Evolutionary conservation across 2,888 invertebrate genomes (phyloP).

Genomic region (Polydrusus tereticollis): DNA sequence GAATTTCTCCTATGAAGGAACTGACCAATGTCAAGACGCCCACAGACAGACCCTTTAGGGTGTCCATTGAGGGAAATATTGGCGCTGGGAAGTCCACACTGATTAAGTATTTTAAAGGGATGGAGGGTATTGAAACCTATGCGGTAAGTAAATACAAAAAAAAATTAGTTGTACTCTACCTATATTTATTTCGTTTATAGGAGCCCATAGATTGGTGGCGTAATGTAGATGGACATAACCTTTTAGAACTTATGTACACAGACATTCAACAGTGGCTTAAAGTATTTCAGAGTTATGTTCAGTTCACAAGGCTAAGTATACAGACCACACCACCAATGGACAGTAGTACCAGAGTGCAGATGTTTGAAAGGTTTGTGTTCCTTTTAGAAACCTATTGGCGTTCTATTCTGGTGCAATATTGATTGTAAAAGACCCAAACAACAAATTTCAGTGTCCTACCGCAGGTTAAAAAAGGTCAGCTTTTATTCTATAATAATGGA

Average conservation of each 20-base stretch:
- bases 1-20: constrained; percentile 61
- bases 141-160: constrained; percentile 61
- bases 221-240: constrained; percentile 82
- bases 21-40: constrained; percentile 61
- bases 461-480: not conserved
- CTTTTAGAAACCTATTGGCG: too few species aligned
- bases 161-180: not conserved
- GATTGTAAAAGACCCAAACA: too few species aligned
- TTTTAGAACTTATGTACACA: constrained; percentile 88
- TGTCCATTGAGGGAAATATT: constrained; percentile 68
- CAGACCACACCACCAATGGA: constrained; percentile 72
- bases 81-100: constrained; percentile 68
- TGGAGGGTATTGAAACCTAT: constrained; percentile 64
- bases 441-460: too few species aligned
- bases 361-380: constrained; percentile 83
- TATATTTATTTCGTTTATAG: constrained; percentile 56
- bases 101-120: constrained; percentile 63
- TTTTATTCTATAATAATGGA: too few species aligned
- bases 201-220: constrained; percentile 92
- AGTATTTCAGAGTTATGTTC: constrained; percentile 92
- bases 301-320: constrained; percentile 88
- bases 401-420: too few species aligned
- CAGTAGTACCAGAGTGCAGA: constrained; percentile 79
- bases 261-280: constrained; percentile 87
- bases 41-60: constrained; percentile 63